Percentiles rank a stretch among this genome's conserved stretches.
Conservation (phyloP, 1,140 invertebrate species). For the Periplaneta americana region DNA sequence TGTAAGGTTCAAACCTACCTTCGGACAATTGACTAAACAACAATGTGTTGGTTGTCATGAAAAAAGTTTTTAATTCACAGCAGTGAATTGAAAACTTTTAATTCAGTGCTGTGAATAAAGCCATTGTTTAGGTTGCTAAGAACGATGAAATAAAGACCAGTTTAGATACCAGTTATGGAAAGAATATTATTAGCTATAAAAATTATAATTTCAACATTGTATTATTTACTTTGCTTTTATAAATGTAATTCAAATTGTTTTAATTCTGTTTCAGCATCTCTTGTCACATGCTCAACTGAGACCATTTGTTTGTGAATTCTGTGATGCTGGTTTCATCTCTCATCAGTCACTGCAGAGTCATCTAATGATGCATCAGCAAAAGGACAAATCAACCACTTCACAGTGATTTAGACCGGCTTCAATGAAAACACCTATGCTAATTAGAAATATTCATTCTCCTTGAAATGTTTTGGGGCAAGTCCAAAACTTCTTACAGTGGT, state of each 20-base stretch:
- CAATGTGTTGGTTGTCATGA: too few species aligned
- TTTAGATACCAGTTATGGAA: too few species aligned
- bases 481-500: background rate
- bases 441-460: background rate
- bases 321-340: conserved; percentile 34
- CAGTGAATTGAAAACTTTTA: too few species aligned
- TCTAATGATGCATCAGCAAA: conserved; percentile 25
- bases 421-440: too few species aligned
- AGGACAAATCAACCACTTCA: background rate
- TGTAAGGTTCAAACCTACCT: too few species aligned
- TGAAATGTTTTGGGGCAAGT: background rate
- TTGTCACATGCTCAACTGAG: conserved; percentile 28
- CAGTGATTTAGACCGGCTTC: background rate
- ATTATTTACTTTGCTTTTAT: background rate
- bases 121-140: too few species aligned
- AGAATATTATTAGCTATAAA: background rate
- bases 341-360: conserved; percentile 26
- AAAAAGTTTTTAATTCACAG: too few species aligned
- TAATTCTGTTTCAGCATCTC: conserved; percentile 26
- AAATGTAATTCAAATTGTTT: background rate
- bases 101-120: too few species aligned
- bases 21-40: too few species aligned
- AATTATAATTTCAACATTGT: background rate
- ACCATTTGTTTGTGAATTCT: conserved; percentile 32
- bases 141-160: too few species aligned